phyloP scores from a whole-genome alignment of 1,140 invertebrate genomes.

The Piezodorus guildinii region DNA sequence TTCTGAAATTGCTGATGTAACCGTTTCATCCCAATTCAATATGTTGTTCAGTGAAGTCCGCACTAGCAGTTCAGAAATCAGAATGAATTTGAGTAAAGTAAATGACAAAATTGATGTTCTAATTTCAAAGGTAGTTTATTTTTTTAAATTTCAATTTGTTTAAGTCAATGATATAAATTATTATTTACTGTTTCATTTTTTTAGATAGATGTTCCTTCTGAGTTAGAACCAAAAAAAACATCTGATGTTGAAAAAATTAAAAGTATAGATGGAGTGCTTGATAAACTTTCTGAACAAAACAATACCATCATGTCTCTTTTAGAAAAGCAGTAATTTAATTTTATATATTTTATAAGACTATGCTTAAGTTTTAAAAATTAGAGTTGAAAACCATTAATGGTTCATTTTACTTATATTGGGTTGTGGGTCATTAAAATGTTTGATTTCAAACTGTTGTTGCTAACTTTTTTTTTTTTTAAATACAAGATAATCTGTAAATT shows the following conservation, averaged over 20 bases:
- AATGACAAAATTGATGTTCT: conserved; percentile 38
- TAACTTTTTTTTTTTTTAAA: no score
- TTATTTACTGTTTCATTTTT: neutral
- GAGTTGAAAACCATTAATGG: no score
- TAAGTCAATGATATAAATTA: neutral
- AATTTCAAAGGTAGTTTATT: conserved; percentile 33
- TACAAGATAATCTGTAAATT: no score
- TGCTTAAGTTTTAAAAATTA: no score
- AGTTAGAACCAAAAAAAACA: neutral
- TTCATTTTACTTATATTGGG: no score
- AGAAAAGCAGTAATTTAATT: neutral
- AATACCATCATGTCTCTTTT: neutral
- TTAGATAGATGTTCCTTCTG: neutral
- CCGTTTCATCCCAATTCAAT: conserved; percentile 29
- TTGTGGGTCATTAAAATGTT: no score
- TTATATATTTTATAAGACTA: neutral
- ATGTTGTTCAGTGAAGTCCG: conserved; percentile 36
- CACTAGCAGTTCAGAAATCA: conserved; percentile 36
- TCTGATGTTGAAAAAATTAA: neutral
- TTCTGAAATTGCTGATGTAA: neutral
- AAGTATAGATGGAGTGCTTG: neutral
- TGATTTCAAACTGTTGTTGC: no score
- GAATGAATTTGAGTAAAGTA: conserved; percentile 37
- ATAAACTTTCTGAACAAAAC: conserved; percentile 1
- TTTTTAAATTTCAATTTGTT: neutral